A percentile compares a stretch with the other conserved stretches of the same genome.
phyloP scores from a whole-genome alignment of 2,797 vertebrate genomes.

The Oryzias dopingdopingensis region DNA sequence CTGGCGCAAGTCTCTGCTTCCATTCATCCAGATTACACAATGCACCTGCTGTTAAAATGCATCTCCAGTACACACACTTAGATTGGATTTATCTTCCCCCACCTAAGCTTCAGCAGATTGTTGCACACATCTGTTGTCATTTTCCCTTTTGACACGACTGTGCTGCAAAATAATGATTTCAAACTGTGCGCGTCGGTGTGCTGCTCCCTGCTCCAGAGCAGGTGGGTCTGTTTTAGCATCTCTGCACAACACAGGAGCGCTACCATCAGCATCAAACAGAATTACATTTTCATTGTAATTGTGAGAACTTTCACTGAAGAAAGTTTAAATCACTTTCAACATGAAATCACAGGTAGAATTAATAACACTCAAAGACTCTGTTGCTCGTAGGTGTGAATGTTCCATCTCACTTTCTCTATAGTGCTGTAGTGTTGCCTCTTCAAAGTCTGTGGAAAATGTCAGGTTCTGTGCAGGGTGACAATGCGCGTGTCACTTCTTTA shows the following conservation, averaged over 20 bases:
- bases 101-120: slow-evolving; percentile 43
- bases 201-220: slow-evolving; percentile 12
- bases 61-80: slow-evolving; percentile 33
- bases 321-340: too few relatives aligned
- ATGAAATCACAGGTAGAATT: too few relatives aligned
- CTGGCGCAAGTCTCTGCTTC: slow-evolving; percentile 30
- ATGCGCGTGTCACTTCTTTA: too few relatives aligned
- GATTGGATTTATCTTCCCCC: slow-evolving; percentile 36
- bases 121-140: slow-evolving; percentile 46
- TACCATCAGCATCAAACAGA: slow-evolving; percentile 5
- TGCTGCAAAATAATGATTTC: slow-evolving; percentile 21
- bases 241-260: not conserved
- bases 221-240: slow-evolving; percentile 14
- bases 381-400: too few relatives aligned
- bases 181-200: slow-evolving; percentile 15
- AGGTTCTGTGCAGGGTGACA: too few relatives aligned
- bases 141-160: slow-evolving; percentile 24
- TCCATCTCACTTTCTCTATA: too few relatives aligned
- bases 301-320: too few relatives aligned
- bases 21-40: slow-evolving; percentile 51
- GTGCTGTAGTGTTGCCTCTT: too few relatives aligned
- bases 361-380: too few relatives aligned
- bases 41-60: slow-evolving; percentile 62
- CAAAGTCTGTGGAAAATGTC: too few relatives aligned
- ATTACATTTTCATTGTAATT: too few relatives aligned